Base-by-base conservation (phyloP, 2,797 vertebrate species). In the Anisognathus igniventris region DNA sequence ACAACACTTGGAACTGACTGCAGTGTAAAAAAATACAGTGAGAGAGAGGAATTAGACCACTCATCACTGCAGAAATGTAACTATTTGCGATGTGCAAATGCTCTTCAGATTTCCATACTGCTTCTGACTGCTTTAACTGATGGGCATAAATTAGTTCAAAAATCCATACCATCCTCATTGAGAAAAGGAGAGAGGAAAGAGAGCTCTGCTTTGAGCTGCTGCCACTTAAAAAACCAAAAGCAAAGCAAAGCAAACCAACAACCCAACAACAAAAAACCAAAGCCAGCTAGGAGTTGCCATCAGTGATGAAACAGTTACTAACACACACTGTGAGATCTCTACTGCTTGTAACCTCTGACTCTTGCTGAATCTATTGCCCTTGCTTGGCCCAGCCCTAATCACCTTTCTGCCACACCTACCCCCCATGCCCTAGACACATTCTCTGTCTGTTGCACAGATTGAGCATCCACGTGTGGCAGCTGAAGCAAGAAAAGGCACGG, bases 401-500 rank as follows among this genome's bases (percentile, higher is more conserved):
- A 42, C 6, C 22, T 47, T 81, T 87, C 62, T 53, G 14, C 53
- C n/a, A 66, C 4, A 44, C 5, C 20, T 60, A 44, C 1, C 2
- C 2, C 6, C 14, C 42, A 11, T 21, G 23, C 33, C 25, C 20
- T 30, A 50, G 21, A 47, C 20, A 42, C 15, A 17, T 47, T 48
- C 20, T n/a, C 16, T 56, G 30, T 56, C n/a, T n/a, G n/a, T n/a
- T n/a, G n/a, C 11, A 57, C 20, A 37, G 48, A 12, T 9, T 0
- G 0, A 88, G 31, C 3, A 9, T 9, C 23, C n/a, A 31, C 2
- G 0, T 1, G 8, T 4, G 53, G 35, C 64, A 82, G 33, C n/a
- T 70, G 76, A 68, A 66, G 42, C 24, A 37, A 57, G 31, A 73
- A 78, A 92, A 82, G 45, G 42, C 33, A 44, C 23, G 10, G 37